Conservation (phyloP, 2,113 vertebrate genomes). For the Gambusia holbrooki region DNA sequence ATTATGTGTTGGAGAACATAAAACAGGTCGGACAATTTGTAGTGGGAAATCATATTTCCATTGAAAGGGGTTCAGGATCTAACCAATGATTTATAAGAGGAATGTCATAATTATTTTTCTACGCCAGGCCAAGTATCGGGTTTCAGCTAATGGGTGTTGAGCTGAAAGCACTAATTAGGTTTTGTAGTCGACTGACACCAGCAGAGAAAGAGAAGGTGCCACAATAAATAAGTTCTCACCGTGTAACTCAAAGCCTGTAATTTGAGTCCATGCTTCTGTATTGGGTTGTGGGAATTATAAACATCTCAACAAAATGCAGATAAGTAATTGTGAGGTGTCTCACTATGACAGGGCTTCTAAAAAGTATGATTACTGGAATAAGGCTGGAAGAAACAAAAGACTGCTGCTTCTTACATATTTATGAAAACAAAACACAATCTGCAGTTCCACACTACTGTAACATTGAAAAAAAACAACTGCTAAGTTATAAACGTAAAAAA, state of each 20-base stretch:
- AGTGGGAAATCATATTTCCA: conserved; percentile 95
- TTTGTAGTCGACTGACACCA: conserved; percentile 85
- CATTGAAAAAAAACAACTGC: background rate
- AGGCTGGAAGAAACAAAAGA: conserved; percentile 57
- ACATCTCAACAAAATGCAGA: conserved; percentile 84
- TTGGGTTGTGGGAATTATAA: conserved; percentile 86
- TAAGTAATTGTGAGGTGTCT: conserved; percentile 85
- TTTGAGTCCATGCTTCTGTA: conserved; percentile 88
- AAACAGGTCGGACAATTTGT: conserved; percentile 94
- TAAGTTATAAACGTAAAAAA: background rate
- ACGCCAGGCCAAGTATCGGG: conserved; percentile 80
- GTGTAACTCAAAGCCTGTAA: conserved; percentile 86
- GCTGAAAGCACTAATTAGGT: conserved; percentile 93
- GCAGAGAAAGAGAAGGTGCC: conserved; percentile 84
- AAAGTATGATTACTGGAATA: conserved; percentile 77
- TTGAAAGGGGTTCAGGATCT: conserved; percentile 84
- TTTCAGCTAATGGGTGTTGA: conserved; percentile 85
- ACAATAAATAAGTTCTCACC: conserved; percentile 88
- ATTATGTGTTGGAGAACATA: conserved; percentile 93
- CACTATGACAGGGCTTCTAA: conserved; percentile 72
- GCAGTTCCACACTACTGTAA: conserved; percentile 17
- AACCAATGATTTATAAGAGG: conserved; percentile 92
- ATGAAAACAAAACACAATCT: conserved; percentile 48
- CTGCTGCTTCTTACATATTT: conserved; percentile 54
- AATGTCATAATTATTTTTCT: conserved; percentile 91